Base-by-base conservation (phyloP, 2,113 vertebrate genomes). In the Mirounga angustirostris region DNA sequence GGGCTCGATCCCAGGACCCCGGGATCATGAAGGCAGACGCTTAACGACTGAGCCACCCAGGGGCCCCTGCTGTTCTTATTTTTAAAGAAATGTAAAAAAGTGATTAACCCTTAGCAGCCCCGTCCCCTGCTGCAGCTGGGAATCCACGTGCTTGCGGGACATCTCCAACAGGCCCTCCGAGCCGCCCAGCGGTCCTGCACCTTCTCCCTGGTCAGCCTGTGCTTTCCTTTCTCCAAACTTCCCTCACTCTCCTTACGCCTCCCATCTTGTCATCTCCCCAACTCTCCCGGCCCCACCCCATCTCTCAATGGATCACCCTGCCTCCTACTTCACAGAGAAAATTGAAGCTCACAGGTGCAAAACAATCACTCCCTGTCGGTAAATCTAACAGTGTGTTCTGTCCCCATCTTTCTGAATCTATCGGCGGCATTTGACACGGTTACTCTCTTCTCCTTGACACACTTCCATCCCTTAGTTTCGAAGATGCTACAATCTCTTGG, bases 31-130 rank as follows among this genome's bases (percentile, higher is more conserved):
- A 46, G 46, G 46, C 46, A 46, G 46, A 46, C 46, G 46, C 46
- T 46, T 46, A 46, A 9, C 46, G 46, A 46, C 46, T 46, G 46
- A 46, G 46, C 46, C 46, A 46, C 46, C 46, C 46, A 46, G 46
- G 46, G 7, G 46, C 46, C 46, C 46, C 46, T 46, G 46, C 46
- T 46, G 46, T 46, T 43, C 91, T 93, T 79, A 87, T 79, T 96
- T 97, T 52, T 33, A 52, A 95, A 95, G 89, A 76, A 71, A 79
- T 67, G n/a, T 21, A 3, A 10, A 28, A 21, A 40, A 52, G 54
- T 89, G 52, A 80, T 96, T 97, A 98, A 96, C 90, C 52, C 90
- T 94, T 94, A 89, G 6, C 21, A 73, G 50, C 21, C 92, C 65
- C 85, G 16, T 73, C 24, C 73, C 71, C 52, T 43, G 43, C 63